These are phyloP conservation scores for Phaedon cochleariae DNA, from an alignment of 2,888 invertebrate genomes.

Conservation along the genomic window DNA sequence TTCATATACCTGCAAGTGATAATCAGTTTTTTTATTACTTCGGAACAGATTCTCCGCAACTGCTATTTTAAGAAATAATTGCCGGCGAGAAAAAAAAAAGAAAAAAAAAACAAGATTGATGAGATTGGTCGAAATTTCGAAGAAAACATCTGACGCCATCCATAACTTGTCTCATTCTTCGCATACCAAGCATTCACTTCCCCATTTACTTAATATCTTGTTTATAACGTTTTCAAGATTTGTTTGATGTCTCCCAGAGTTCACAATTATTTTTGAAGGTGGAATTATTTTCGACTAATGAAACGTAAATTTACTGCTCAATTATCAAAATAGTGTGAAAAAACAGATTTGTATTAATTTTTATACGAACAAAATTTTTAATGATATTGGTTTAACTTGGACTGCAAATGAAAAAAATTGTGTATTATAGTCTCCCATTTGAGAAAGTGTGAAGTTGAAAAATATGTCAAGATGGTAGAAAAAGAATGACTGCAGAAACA, in stretches of 20 bases:
- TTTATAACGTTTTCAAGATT: neutral
- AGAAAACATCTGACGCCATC: constrained; percentile 1
- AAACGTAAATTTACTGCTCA: too few relatives aligned
- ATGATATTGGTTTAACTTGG: too few relatives aligned
- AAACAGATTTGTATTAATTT: too few relatives aligned
- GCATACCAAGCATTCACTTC: neutral
- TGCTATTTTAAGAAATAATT: neutral
- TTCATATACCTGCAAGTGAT: neutral
- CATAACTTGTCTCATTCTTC: neutral
- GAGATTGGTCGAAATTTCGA: neutral
- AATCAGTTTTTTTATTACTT: neutral
- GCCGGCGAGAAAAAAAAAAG: neutral
- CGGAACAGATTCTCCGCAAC: neutral
- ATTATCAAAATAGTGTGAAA: too few relatives aligned
- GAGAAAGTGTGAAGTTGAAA: too few relatives aligned
- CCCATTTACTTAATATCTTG: neutral
- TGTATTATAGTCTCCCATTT: too few relatives aligned
- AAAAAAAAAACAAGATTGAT: neutral
- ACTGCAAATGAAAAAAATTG: too few relatives aligned
- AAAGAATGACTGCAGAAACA: too few relatives aligned
- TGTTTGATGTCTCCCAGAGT: neutral
- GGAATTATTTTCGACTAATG: neutral
- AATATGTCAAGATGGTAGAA: too few relatives aligned
- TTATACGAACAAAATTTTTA: too few relatives aligned
- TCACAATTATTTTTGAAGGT: neutral